Percentiles rank a stretch among this genome's conserved stretches.
phyloP scores from a whole-genome alignment of 2,113 vertebrate genomes.

The Verasper variegatus region DNA sequence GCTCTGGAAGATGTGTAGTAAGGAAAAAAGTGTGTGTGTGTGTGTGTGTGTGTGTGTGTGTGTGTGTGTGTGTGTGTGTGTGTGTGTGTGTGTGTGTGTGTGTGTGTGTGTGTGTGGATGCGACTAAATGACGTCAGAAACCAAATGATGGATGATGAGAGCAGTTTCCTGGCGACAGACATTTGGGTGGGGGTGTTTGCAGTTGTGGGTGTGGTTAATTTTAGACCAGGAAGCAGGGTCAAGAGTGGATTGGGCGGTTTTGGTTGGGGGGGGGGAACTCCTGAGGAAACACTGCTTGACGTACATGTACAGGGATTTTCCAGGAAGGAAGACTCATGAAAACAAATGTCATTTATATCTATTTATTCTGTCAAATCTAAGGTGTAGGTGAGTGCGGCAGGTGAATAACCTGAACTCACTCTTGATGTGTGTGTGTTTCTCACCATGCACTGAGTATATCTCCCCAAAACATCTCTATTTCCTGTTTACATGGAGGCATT shows the following conservation, averaged over 20 bases:
- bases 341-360: constrained; percentile 10
- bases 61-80: too few relatives aligned
- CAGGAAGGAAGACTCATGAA: constrained; percentile 52
- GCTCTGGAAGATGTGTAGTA: neutral
- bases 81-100: too few relatives aligned
- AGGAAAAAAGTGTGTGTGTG: neutral
- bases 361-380: neutral
- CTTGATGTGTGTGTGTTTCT: constrained; percentile 5
- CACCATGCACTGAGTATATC: constrained; percentile 21
- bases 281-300: constrained; percentile 63
- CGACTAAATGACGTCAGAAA: constrained; percentile 5
- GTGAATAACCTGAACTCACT: neutral
- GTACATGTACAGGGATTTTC: constrained; percentile 13
- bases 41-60: too few relatives aligned
- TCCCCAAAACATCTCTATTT: constrained; percentile 62
- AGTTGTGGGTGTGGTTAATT: constrained; percentile 41
- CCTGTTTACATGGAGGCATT: constrained; percentile 74
- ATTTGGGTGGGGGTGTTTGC: constrained; percentile 47
- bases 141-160: constrained; percentile 55
- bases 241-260: constrained; percentile 41
- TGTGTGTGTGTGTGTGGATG: neutral
- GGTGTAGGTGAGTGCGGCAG: neutral
- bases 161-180: constrained; percentile 67
- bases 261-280: constrained; percentile 21
- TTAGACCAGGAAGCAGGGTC: constrained; percentile 65